Conservation (phyloP, 2,888 invertebrate genomes). For the Digitonthophagus gazella region DNA sequence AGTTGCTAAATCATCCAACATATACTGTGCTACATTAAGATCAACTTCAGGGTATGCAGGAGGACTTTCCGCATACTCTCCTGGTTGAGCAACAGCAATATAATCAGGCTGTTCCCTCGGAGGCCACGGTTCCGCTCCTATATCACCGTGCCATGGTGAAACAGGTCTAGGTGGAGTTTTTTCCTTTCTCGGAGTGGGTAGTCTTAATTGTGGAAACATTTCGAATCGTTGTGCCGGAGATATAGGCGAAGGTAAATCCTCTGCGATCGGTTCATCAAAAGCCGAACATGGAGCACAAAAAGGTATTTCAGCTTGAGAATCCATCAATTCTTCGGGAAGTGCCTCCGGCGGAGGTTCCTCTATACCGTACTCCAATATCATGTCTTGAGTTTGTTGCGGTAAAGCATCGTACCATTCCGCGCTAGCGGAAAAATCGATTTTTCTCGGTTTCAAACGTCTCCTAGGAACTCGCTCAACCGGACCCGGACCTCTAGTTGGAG, state of each 20-base stretch:
- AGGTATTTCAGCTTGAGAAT: neutral
- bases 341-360: neutral
- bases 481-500: neutral
- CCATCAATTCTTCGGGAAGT: constrained; percentile 28
- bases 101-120: neutral
- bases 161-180: neutral
- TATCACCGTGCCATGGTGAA: constrained; percentile 4
- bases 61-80: neutral
- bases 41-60: neutral
- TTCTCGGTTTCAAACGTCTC: neutral
- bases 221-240: neutral
- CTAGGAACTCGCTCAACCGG: neutral
- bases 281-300: neutral
- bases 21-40: neutral
- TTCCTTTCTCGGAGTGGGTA: neutral
- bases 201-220: neutral
- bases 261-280: neutral
- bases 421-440: constrained; percentile 15
- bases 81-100: neutral
- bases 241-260: neutral
- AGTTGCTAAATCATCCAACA: constrained; percentile 19
- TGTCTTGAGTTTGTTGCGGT: neutral
- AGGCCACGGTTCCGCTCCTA: neutral
- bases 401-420: neutral
- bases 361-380: neutral